A percentile compares a stretch with the other conserved stretches of the same genome.
Evolutionary conservation across 2,888 invertebrate genomes (phyloP).

Genomic region (Aleiodes testaceus): DNA sequence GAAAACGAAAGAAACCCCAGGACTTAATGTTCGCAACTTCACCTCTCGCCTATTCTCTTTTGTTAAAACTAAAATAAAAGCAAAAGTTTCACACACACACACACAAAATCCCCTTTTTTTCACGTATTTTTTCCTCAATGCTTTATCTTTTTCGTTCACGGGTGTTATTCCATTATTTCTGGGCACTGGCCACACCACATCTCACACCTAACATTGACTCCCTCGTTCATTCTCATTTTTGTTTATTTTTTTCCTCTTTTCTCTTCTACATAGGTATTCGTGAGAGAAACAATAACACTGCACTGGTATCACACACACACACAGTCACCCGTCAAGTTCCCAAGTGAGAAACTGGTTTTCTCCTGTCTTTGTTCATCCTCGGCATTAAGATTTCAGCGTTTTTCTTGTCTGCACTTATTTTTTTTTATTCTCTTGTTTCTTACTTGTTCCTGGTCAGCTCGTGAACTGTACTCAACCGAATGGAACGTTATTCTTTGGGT

Average conservation of each 20-base stretch:
- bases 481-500: constrained; percentile 10
- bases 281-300: constrained; percentile 54
- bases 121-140: not conserved
- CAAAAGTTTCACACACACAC: not conserved
- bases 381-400: constrained; percentile 17
- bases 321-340: constrained; percentile 26
- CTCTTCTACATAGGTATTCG: constrained; percentile 40
- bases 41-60: not conserved
- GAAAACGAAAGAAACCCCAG: no score
- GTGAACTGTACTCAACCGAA: constrained; percentile 26
- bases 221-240: constrained; percentile 33
- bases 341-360: constrained; percentile 53
- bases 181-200: constrained; percentile 32
- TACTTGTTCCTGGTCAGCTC: constrained; percentile 28
- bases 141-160: constrained; percentile 28
- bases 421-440: constrained; percentile 32
- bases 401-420: constrained; percentile 37
- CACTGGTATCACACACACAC: not conserved
- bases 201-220: constrained; percentile 16
- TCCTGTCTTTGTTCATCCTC: constrained; percentile 38
- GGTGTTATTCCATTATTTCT: constrained; percentile 51
- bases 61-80: not conserved
- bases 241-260: constrained; percentile 35
- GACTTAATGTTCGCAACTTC: no score
- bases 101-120: not conserved